Conservation (phyloP, 2,888 invertebrate species). For the Nomada hirtipes region DNA sequence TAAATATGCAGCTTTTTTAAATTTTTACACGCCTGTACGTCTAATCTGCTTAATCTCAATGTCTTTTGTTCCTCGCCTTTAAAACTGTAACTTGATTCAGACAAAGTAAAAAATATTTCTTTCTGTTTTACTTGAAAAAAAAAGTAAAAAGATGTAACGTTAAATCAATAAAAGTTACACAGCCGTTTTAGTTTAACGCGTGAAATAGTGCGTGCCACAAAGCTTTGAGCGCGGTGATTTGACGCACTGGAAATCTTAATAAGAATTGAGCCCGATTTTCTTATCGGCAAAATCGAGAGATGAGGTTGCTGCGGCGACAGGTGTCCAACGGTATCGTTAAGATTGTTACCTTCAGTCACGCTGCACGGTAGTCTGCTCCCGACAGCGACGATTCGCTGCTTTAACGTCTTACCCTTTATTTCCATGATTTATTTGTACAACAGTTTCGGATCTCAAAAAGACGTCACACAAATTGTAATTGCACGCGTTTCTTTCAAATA, state of each 20-base stretch:
- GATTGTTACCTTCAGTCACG: constrained; percentile 54
- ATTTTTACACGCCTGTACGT: neutral
- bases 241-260: neutral
- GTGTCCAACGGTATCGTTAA: constrained; percentile 53
- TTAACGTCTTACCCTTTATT: constrained; percentile 6
- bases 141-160: neutral
- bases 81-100: neutral
- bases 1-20: constrained; percentile 17
- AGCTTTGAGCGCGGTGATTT: neutral
- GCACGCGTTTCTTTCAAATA: neutral
- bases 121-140: neutral
- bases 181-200: neutral
- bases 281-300: constrained; percentile 63
- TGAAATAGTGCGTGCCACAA: neutral
- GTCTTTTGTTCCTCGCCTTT: neutral
- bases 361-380: constrained; percentile 26
- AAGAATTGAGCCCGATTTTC: constrained; percentile 31
- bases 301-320: constrained; percentile 51
- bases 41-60: neutral
- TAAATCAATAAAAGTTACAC: neutral
- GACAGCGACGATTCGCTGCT: constrained; percentile 32
- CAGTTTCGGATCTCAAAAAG: neutral
- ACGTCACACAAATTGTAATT: no score
- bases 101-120: neutral
- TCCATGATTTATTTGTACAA: constrained; percentile 23